These are phyloP conservation scores for Gopherus evgoodei DNA, from an alignment of 2,113 vertebrate genomes.

Conservation along the genomic window DNA sequence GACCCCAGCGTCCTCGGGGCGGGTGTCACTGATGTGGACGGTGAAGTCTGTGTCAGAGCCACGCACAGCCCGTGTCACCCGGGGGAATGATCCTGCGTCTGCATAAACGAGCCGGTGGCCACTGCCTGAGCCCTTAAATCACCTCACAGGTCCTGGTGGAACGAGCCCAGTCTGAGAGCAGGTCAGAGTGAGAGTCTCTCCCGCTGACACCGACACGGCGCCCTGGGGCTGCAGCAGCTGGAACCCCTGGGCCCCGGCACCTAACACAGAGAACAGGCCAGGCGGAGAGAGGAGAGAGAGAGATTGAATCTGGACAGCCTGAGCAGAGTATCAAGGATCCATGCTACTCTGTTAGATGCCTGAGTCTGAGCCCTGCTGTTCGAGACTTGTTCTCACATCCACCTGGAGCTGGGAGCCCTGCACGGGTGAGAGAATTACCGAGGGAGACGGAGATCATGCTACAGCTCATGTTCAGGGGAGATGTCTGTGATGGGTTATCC, in stretches of 20 bases:
- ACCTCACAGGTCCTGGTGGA: background rate
- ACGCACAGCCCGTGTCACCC: background rate
- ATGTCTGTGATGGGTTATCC: too few species aligned
- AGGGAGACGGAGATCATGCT: too few species aligned
- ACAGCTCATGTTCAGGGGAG: too few species aligned
- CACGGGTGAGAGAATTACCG: too few species aligned
- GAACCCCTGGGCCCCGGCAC: background rate
- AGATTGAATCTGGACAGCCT: too few species aligned
- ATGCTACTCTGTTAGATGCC: too few species aligned
- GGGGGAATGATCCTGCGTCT: rapidly evolving
- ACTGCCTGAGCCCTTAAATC: constrained; percentile 12
- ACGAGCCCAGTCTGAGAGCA: rapidly evolving
- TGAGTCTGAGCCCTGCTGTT: too few species aligned
- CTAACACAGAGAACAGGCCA: background rate
- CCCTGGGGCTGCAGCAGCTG: background rate
- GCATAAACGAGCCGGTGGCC: background rate
- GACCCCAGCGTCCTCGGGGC: background rate
- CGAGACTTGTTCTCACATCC: too few species aligned
- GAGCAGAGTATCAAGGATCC: too few species aligned
- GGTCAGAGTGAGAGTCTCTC: background rate
- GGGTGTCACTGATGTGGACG: constrained; percentile 17
- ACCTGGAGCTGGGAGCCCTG: too few species aligned
- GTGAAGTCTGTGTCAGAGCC: background rate
- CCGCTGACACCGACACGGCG: background rate
- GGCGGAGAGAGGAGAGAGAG: background rate